These are phyloP conservation scores for Hapalemur alaotrensis DNA, from an alignment of 2,797 vertebrate genomes.

Conservation along the genomic window DNA sequence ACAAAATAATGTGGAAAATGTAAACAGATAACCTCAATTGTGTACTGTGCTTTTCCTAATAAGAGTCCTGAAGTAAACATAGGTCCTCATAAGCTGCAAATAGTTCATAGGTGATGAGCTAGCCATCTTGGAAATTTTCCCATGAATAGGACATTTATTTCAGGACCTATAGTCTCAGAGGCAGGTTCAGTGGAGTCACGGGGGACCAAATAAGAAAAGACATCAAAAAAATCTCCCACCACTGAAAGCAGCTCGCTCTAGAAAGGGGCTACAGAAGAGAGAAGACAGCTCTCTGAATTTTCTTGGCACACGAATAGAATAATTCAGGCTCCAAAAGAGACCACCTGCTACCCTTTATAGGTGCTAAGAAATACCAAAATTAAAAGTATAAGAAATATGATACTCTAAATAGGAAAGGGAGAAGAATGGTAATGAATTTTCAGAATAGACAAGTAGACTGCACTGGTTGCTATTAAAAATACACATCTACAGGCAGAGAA, in stretches of 20 bases:
- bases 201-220: background rate
- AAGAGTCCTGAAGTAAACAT: background rate
- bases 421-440: constrained; percentile 64
- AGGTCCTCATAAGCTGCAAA: background rate
- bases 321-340: constrained; percentile 58
- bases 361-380: constrained; percentile 71
- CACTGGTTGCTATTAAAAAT: constrained; percentile 66
- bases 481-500: constrained; percentile 28
- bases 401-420: constrained; percentile 61
- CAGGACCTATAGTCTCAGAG: background rate
- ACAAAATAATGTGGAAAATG: background rate
- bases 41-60: background rate
- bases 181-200: background rate
- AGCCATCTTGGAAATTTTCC: background rate
- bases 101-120: background rate
- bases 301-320: constrained; percentile 39
- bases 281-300: constrained; percentile 51
- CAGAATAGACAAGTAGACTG: constrained; percentile 56
- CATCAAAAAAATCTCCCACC: background rate
- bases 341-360: constrained; percentile 73
- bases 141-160: background rate
- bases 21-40: background rate
- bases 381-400: constrained; percentile 60
- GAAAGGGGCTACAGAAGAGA: background rate
- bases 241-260: background rate